A percentile compares a stretch with the other conserved stretches of the same genome.
Conservation (phyloP, 1,140 invertebrate genomes). For the Euborellia annulipes region DNA sequence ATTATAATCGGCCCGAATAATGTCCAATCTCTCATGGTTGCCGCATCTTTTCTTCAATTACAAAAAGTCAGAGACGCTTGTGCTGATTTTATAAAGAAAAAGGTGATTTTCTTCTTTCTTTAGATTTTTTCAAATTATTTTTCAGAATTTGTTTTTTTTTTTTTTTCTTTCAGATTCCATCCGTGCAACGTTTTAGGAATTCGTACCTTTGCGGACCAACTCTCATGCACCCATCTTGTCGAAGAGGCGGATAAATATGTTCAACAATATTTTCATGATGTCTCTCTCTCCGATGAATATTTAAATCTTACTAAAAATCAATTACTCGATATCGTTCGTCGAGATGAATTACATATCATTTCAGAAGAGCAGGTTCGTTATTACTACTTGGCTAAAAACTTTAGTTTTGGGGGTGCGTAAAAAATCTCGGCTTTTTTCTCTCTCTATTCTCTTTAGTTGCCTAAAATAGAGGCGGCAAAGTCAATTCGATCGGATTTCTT, state of each 20-base stretch:
- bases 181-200: slow-evolving; percentile 72
- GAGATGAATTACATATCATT: slow-evolving; percentile 63
- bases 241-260: slow-evolving; percentile 67
- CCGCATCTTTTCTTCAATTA: slow-evolving; percentile 74
- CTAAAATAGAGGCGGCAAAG: no score
- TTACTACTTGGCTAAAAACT: no score
- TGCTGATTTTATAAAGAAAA: slow-evolving; percentile 60
- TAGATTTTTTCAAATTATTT: slow-evolving; percentile 1
- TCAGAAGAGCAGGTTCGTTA: slow-evolving; percentile 37
- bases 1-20: slow-evolving; percentile 63
- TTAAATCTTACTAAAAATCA: slow-evolving; percentile 43
- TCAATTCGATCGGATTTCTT: no score
- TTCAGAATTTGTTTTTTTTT: slow-evolving; percentile 7
- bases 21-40: slow-evolving; percentile 73
- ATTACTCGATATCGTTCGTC: slow-evolving; percentile 51
- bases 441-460: no score
- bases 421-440: no score
- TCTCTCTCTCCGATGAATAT: slow-evolving; percentile 66
- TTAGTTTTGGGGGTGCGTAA: no score
- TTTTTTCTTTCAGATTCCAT: slow-evolving; percentile 43
- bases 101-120: no score
- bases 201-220: slow-evolving; percentile 63
- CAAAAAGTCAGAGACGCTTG: slow-evolving; percentile 69
- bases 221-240: slow-evolving; percentile 54
- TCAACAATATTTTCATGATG: slow-evolving; percentile 66